phyloP scores from a whole-genome alignment of 2,113 vertebrate species.

The Actenoides hombroni region DNA sequence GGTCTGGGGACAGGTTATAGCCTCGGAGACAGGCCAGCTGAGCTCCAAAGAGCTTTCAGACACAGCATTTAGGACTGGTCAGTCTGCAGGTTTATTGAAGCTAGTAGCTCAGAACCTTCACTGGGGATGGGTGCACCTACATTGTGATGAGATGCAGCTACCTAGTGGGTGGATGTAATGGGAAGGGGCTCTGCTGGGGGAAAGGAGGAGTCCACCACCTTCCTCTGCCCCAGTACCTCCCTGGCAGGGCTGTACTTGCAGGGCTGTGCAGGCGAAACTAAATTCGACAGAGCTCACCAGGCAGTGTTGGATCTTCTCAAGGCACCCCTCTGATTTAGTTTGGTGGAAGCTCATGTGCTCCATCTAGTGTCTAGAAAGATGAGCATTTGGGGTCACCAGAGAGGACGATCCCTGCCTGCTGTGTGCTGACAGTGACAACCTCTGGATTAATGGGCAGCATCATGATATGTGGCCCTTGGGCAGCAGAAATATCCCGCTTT shows the following conservation, averaged over 20 bases:
- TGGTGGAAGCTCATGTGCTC: background rate
- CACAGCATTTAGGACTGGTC: background rate
- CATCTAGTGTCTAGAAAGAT: background rate
- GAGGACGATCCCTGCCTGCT: background rate
- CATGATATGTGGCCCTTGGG: background rate
- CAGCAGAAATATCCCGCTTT: background rate
- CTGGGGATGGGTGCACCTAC: accelerated
- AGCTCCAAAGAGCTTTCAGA: background rate
- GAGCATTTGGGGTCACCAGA: background rate
- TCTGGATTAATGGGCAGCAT: accelerated
- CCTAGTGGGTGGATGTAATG: accelerated
- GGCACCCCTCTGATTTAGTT: background rate
- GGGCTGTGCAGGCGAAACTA: background rate
- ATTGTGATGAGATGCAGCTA: background rate
- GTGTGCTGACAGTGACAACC: accelerated
- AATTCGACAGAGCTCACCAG: background rate
- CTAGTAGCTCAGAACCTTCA: background rate
- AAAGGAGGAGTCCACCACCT: background rate
- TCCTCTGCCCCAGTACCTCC: accelerated
- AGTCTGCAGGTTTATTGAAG: accelerated
- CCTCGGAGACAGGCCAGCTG: background rate
- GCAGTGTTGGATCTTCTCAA: background rate
- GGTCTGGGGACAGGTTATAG: background rate
- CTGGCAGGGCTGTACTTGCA: background rate
- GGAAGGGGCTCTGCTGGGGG: background rate